A percentile compares a stretch with the other conserved stretches of the same genome.
phyloP scores from a whole-genome alignment of 2,888 invertebrate species.

The Theretra japonica region DNA sequence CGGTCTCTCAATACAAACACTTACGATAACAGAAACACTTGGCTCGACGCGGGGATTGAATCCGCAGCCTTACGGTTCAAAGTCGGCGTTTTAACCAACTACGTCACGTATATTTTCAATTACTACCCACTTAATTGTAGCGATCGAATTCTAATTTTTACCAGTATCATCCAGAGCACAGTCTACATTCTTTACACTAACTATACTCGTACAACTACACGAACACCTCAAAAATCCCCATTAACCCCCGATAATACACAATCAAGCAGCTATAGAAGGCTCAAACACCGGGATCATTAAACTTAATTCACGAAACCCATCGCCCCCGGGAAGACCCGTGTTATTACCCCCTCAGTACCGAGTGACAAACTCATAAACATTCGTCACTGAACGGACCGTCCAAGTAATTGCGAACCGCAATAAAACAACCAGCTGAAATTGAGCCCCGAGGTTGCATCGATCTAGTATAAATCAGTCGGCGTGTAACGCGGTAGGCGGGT shows the following conservation, averaged over 20 bases:
- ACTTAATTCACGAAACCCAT: conserved; percentile 62
- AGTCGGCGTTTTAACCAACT: no score
- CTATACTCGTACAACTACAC: not conserved
- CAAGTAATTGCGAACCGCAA: conserved; percentile 75
- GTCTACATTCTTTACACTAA: no score
- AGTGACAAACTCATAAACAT: conserved; percentile 85
- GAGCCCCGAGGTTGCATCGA: conserved; percentile 47
- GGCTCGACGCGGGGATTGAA: no score
- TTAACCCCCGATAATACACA: not conserved
- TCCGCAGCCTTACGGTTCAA: no score
- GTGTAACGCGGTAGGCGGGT: conserved; percentile 41
- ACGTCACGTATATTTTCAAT: no score
- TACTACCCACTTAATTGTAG: no score
- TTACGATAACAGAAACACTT: no score
- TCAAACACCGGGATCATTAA: conserved; percentile 59
- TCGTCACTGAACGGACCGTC: conserved; percentile 79
- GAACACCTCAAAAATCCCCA: not conserved
- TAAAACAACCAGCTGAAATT: conserved; percentile 55
- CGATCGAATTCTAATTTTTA: no score
- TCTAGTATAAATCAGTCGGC: conserved; percentile 31
- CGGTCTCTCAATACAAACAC: no score
- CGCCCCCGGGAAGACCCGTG: conserved; percentile 45
- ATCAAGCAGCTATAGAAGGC: conserved; percentile 8
- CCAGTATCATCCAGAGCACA: no score
- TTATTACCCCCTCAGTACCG: conserved; percentile 60